Evolutionary conservation across 2,797 vertebrate species (phyloP), one percentile per base, ranked within the genome.

Genomic region (Bovichtus diacanthus): DNA sequence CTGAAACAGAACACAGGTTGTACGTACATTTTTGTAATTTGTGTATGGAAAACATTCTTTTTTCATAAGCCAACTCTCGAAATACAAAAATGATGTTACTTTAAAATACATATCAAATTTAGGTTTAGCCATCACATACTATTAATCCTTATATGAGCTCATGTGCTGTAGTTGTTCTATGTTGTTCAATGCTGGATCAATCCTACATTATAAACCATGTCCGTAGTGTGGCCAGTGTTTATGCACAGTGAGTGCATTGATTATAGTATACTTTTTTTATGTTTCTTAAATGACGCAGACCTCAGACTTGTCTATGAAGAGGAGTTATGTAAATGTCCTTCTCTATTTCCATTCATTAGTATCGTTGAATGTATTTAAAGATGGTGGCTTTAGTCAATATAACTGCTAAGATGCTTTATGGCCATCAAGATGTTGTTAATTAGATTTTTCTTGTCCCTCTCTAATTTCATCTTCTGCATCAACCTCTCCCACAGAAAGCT

Each of bases 401-500:
- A 47, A 39, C 16, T 2, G 15, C 47, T 43, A n/a, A 60, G 39
- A 54, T 75, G 69, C 13, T 81, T 79, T 54, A 81, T 74, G 71
- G 39, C 18, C 44, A 59, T 74, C n/a, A 31, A 83, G 46, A 70
- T 39, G 63, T 19, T 76, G 73, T 46, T 80, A 82, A 86, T 80
- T 82, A 27, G 60, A 82, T 78, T 66, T 34, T 23, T 55, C n/a
- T 25, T 10, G 9, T 59, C 49, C 27, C 9, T 66, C 15, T 54
- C 59, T 86, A 41, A 67, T 71, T 61, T 41, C 50, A 68, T 76
- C 56, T 27, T 41, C 44, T 41, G 15, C 41, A 77, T 64, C 50
- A 56, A 27, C 31, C 4, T 53, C 44, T 31, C 23, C 9, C 29
- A 25, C 9, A 19, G 8, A 38, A 74, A 50, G 55, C 50, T 64